Evolutionary conservation across 2,888 invertebrate species (phyloP).

Genomic region (Choristoneura rosaceana): DNA sequence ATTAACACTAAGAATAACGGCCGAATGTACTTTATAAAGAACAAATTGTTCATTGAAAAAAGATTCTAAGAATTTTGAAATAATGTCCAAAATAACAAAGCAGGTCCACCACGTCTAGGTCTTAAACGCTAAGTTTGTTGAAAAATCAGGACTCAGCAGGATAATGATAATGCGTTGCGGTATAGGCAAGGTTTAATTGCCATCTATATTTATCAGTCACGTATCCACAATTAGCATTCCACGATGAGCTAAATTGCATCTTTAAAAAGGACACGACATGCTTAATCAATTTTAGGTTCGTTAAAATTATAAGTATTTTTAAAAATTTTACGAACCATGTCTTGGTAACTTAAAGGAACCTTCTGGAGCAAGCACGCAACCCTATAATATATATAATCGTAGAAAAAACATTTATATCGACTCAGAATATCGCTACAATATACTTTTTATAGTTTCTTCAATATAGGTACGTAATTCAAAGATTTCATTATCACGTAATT

Average conservation of each 20-base stretch:
- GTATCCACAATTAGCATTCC: background rate
- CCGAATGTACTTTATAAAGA: too few species aligned
- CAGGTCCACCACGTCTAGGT: too few species aligned
- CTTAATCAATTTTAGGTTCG: too few species aligned
- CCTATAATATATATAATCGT: background rate
- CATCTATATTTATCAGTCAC: constrained; percentile 15
- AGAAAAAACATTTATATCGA: background rate
- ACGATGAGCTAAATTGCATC: background rate
- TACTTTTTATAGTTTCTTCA: background rate
- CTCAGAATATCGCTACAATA: background rate
- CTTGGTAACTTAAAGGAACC: too few species aligned
- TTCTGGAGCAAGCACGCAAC: background rate
- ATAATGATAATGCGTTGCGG: background rate
- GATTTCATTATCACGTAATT: constrained; percentile 68
- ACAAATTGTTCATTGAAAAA: too few species aligned
- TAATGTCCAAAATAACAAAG: too few species aligned
- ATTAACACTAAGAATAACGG: too few species aligned
- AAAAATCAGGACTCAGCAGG: too few species aligned
- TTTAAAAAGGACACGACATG: background rate
- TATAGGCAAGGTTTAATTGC: constrained; percentile 10
- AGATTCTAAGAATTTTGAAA: too few species aligned
- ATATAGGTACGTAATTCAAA: background rate
- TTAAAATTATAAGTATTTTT: too few species aligned
- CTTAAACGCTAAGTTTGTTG: too few species aligned
- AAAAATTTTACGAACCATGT: too few species aligned